Evolutionary conservation across 2,888 invertebrate genomes (phyloP), one percentile per base, ranked within the genome.

Genomic region (Orthonychiurus folsomi): DNA sequence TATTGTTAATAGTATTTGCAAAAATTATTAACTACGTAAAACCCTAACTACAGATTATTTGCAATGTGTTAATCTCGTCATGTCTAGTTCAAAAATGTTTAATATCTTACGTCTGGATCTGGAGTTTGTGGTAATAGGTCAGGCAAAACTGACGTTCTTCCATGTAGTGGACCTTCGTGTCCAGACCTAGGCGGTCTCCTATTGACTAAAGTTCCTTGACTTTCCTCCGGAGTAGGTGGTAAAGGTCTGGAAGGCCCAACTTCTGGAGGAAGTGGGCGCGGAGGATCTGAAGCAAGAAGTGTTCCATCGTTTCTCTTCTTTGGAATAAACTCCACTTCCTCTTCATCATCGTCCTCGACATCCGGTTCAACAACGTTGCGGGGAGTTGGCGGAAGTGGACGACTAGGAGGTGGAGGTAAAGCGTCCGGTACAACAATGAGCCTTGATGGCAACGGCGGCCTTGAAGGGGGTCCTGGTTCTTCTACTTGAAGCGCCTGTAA

Each of bases 261-360:
- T 86, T 63, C 86, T 24, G 70, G 70, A n/a, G n/a, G n/a, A 52
- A 96, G 86, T 74, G 95, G 95, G 78, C 94, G 90, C 24, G 95
- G 93, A 62, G 95, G 94, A 80, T 96, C 95, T 75, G 94, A 94
- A 67, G 95, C 95, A 61, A 94, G 83, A 62, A 96, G 81, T 1
- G 96, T 95, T 67, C 95, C 96, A 79, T 96, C 95, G 75, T 93
- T 92, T 71, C 91, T 82, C 72, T 65, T 76, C 74, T 67, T 75
- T 72, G 64, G 76, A 72, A 61, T 71, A 61, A 68, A 73, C 69
- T 69, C 73, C 60, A 67, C 71, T 65, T 66, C 88, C 70, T 86
- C 86, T 75, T 87, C 89, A 74, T 88, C 89, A 48, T 87, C 87
- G 66, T 86, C 87, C 67, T 86, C 87, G 25, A 75, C 75, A n/a